phyloP scores from a whole-genome alignment of 2,113 vertebrate genomes.

The Tragulus kanchil region DNA sequence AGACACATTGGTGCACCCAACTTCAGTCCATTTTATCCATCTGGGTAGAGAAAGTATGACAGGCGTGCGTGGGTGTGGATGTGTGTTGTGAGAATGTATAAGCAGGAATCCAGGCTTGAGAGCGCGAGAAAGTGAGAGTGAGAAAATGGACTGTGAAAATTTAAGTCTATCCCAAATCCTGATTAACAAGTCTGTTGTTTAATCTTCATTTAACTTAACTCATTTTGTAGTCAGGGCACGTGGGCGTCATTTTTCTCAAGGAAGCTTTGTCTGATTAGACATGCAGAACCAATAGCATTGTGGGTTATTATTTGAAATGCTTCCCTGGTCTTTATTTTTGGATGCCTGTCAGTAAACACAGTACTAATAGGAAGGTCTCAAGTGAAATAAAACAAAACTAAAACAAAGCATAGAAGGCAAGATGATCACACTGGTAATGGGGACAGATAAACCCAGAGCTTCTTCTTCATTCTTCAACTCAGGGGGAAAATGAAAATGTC shows the following conservation, averaged over 20 bases:
- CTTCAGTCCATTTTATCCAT: conserved; percentile 83
- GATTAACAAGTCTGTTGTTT: conserved; percentile 79
- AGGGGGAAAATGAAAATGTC: background rate
- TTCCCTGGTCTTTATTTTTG: conserved; percentile 33
- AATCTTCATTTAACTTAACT: conserved; percentile 74
- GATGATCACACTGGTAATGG: background rate
- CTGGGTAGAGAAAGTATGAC: conserved; percentile 73
- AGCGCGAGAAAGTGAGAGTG: conserved; percentile 70
- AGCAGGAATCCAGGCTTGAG: conserved; percentile 69
- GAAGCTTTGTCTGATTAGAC: conserved; percentile 59
- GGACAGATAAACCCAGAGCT: background rate
- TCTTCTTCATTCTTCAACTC: conserved; percentile 18
- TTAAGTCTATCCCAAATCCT: conserved; percentile 80
- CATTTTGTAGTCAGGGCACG: conserved; percentile 73
- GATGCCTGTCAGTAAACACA: conserved; percentile 15
- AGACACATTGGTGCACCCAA: conserved; percentile 72
- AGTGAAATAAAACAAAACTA: background rate
- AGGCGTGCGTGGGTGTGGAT: conserved; percentile 68
- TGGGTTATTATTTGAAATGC: conserved; percentile 35
- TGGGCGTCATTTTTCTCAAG: background rate
- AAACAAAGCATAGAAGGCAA: background rate
- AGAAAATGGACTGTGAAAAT: conserved; percentile 85
- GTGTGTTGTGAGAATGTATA: conserved; percentile 53
- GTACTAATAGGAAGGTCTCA: background rate
- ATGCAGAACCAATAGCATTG: background rate